Evolutionary conservation across 2,888 invertebrate genomes (phyloP), one percentile per base, ranked within the genome.

Genomic region (Harpagoxenus sublaevis): DNA sequence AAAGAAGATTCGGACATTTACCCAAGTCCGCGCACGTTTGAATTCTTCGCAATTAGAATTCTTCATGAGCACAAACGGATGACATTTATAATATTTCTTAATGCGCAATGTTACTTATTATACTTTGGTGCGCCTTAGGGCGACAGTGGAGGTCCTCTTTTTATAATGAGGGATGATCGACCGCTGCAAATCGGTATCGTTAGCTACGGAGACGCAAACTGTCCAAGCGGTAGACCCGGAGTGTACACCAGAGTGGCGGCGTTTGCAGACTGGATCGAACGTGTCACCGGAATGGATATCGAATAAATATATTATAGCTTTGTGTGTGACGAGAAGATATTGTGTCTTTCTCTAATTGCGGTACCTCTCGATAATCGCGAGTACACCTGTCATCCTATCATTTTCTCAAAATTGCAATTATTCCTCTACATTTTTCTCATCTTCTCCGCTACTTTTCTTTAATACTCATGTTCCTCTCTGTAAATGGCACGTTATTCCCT

Each of bases 141-240:
- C 35, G 91, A 92, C 79, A 92, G 91, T 1, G 91, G 92, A 3
- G 91, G 91, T 45, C 92, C 92, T 28, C 74, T 92, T n/a, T 68
- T 81, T 42, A 84, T 23, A 78, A 89, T 39, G 18, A 60, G 10
- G 15, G 57, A 79, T 63, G 70, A 86, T 51, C 65, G 84, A 51
- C 68, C 83, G 5, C 1, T 92, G 4, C 92, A 91, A 86, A 81
- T 91, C 4, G 91, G 91, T 18, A 86, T 91, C 10, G 90, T 92
- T 9, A 92, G 92, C 77, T 91, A 85, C 70, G 90, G 89, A 6
- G 89, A 90, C 10, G 71, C 53, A 5, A 42, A 83, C 23, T 92
- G 90, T 83, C 90, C 91, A 1, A 90, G 91, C 55, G 42, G 57
- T 28, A 83, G 53, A 45, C 90, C 91, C 1, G 85, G 87, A 8